Evolutionary conservation across 2,888 invertebrate genomes (phyloP), one percentile per base, ranked within the genome.

Genomic region (Dorcus hopei): DNA sequence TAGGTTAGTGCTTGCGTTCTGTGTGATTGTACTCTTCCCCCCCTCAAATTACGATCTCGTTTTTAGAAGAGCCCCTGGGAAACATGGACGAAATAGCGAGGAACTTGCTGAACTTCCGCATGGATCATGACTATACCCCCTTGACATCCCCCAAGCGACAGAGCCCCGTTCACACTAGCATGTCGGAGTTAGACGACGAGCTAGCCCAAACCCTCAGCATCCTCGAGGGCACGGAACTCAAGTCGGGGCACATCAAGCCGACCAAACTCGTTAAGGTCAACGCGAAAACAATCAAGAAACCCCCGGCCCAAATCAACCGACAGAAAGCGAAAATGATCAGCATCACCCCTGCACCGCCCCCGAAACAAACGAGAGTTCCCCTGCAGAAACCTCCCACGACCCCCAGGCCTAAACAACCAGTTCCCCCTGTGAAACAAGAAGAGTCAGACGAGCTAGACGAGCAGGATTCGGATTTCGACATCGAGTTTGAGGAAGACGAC

Each of bases 71-170:
- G 52, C 54, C 77, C 75, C 54, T 74, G 77, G 81, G 82, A 69
- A 81, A 82, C 26, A 80, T 83, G 71, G 82, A 82, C 63, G 78
- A 80, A 66, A 66, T 79, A 23, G 70, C 73, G 39, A 69, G 74
- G 52, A 76, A 77, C 65, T 68, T 79, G 45, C 80, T 86, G 58
- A 81, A 85, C 68, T 85, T 89, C 67, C 85, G 85, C 70, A 85
- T 91, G 79, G 92, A 92, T 75, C 92, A 93, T 72, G 91, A 91
- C 72, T 92, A 92, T 67, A 91, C 91, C 47, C 84, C 87, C 48
- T 82, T 86, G 40, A 87, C 84, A 38, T 87, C 88, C 57, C 86
- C 88, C 38, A 83, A 83, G 68, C 85, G 83, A 70, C 75, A 76
- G 61, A 72, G 65, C 6, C 73, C 56, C 49, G 74, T 62, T 9